Base-by-base conservation (phyloP, 2,888 invertebrate species). In the Caenorhabditis drosophilae region DNA sequence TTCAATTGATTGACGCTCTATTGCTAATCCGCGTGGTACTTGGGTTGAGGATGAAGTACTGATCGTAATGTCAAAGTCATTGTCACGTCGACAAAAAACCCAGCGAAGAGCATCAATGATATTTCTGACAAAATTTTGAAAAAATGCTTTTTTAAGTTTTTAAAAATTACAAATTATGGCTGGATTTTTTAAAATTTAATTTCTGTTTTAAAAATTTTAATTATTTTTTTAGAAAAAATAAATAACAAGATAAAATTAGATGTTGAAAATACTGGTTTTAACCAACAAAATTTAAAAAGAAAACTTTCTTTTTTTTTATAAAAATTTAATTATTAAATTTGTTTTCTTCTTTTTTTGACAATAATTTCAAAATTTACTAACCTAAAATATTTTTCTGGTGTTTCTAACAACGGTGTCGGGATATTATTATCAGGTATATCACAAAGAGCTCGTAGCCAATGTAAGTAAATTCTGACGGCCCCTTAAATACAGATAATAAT, bases 101-200 rank as follows among this genome's bases (percentile, higher is more conserved):
- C 67, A 63, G 18, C 79, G 69, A 23, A 80, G 63, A 2, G 80
- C 76, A 56, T 80, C 79, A 31, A 80, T 68, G 16, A 80, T 79
- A 49, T 67, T 71, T 31, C 78, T 78, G 41, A 41, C 63, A 46
- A 35, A 31, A 31, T 31, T 31, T 12, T n/a, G n/a, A n/a, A n/a
- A 31, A 31, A 31, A 31, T 31, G n/a, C 9, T 22, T 4, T 15
- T 9, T 16, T 31, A 44, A 11, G 31, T 15, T 1, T 23, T 23
- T 38, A 4, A 16, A 52, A 35, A 46, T 44, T 16, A 20, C 4
- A 41, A 20, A 20, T 42, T n/a, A n/a, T n/a, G n/a, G n/a, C n/a
- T n/a, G n/a, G n/a, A n/a, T n/a, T n/a, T n/a, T n/a, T n/a, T n/a
- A n/a, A n/a, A n/a, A n/a, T n/a, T n/a, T n/a, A n/a, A n/a, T n/a